These are phyloP conservation scores for Diorhabda elongata DNA, from an alignment of 1,140 invertebrate genomes.

Conservation along the genomic window DNA sequence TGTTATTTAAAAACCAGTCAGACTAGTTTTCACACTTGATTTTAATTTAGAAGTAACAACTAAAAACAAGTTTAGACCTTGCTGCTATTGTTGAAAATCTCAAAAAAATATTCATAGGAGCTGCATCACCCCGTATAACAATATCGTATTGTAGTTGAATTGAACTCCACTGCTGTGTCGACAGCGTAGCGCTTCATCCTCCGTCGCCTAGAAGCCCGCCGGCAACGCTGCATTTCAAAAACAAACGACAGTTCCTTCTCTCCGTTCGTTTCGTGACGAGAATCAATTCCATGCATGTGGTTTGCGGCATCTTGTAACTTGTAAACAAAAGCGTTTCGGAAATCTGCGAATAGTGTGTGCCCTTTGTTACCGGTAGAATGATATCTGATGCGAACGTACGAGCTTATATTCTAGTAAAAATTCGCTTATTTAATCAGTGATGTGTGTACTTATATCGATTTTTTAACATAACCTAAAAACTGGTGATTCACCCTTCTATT, in stretches of 20 bases:
- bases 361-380: conserved; percentile 4
- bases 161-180: conserved; percentile 20
- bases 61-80: too few species aligned
- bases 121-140: too few species aligned
- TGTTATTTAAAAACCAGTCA: too few species aligned
- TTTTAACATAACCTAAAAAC: conserved; percentile 28
- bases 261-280: conserved; percentile 5
- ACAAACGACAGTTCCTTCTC: conserved; percentile 29
- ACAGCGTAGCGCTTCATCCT: conserved; percentile 29
- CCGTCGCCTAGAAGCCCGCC: conserved; percentile 21
- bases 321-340: conserved; percentile 22
- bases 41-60: too few species aligned
- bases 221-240: conserved; percentile 35
- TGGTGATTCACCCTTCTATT: conserved; percentile 24
- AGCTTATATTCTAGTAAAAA: background rate
- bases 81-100: too few species aligned
- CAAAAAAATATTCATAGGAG: too few species aligned
- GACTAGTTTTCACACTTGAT: too few species aligned
- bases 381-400: background rate
- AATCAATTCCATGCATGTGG: background rate
- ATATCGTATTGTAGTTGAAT: too few species aligned
- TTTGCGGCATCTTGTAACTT: conserved; percentile 22
- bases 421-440: conserved; percentile 4
- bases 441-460: conserved; percentile 27
- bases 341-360: conserved; percentile 7